Evolutionary conservation across 2,797 vertebrate genomes (phyloP).

Genomic region (Phataginus tricuspis): DNA sequence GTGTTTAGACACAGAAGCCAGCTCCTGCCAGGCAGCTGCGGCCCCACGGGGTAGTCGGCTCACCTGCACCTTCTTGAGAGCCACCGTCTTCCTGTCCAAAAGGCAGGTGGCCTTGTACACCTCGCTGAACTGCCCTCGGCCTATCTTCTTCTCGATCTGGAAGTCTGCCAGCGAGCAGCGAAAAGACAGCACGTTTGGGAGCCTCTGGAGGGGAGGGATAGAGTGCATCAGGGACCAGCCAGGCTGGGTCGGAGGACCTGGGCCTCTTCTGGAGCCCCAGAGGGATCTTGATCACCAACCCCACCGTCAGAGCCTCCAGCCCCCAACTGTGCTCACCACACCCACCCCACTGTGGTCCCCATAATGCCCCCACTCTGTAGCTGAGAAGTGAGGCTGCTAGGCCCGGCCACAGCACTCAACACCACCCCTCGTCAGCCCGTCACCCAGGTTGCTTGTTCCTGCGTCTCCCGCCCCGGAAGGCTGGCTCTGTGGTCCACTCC

Average conservation of each 20-base stretch:
- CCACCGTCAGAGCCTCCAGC: rapidly evolving
- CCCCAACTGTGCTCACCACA: rapidly evolving
- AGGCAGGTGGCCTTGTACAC: slow-evolving; percentile 95
- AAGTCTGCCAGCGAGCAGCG: slow-evolving; percentile 93
- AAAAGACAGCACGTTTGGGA: slow-evolving; percentile 86
- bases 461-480: not conserved
- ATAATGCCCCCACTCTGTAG: rapidly evolving
- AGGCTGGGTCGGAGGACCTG: not conserved
- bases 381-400: rapidly evolving
- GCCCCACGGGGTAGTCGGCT: rapidly evolving
- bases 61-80: slow-evolving; percentile 97
- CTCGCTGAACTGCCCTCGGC: slow-evolving; percentile 95
- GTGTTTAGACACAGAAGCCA: not conserved
- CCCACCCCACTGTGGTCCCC: not conserved
- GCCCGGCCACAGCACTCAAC: rapidly evolving
- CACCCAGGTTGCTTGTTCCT: not conserved
- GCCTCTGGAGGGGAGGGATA: slow-evolving; percentile 83
- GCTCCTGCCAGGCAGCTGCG: rapidly evolving
- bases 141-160: slow-evolving; percentile 96
- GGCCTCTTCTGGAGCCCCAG: not conserved
- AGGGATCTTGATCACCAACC: not conserved
- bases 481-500: not conserved
- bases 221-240: not conserved
- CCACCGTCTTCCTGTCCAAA: slow-evolving; percentile 93
- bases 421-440: rapidly evolving